phyloP scores from a whole-genome alignment of 2,113 vertebrate genomes.

The Apteryx owenii region DNA sequence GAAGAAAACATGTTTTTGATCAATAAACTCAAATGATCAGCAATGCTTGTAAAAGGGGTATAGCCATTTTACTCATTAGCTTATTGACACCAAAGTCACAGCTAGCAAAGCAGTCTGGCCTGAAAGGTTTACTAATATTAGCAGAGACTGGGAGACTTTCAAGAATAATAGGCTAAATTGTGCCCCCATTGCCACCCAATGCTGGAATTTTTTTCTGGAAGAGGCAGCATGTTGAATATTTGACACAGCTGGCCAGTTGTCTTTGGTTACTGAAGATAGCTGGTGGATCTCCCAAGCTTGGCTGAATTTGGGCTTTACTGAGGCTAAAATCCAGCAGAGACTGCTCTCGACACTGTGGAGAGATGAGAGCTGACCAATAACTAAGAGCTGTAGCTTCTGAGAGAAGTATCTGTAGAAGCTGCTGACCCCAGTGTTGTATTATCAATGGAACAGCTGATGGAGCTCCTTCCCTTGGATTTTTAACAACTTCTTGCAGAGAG shows the following conservation, averaged over 20 bases:
- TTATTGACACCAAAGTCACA: neutral
- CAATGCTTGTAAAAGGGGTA: neutral
- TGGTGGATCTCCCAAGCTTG: neutral
- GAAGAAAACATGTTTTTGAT: neutral
- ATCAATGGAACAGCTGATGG: neutral
- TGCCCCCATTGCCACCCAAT: neutral
- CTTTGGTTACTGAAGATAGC: neutral
- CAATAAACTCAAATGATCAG: neutral
- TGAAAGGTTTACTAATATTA: neutral
- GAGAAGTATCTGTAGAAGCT: neutral
- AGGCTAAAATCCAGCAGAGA: neutral
- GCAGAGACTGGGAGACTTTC: neutral
- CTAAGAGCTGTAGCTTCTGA: neutral
- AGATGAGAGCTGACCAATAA: neutral
- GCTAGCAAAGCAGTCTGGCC: neutral
- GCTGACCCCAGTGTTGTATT: neutral
- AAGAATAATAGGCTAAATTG: neutral
- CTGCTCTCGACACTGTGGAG: neutral
- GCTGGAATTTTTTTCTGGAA: neutral
- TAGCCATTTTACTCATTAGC: neutral
- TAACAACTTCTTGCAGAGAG: neutral
- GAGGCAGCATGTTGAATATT: neutral
- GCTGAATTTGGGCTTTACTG: neutral
- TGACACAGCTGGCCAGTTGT: neutral
- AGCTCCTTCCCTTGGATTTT: neutral